These are phyloP conservation scores for Drosophila anceps DNA, from an alignment of 2,888 invertebrate species.

Conservation along the genomic window DNA sequence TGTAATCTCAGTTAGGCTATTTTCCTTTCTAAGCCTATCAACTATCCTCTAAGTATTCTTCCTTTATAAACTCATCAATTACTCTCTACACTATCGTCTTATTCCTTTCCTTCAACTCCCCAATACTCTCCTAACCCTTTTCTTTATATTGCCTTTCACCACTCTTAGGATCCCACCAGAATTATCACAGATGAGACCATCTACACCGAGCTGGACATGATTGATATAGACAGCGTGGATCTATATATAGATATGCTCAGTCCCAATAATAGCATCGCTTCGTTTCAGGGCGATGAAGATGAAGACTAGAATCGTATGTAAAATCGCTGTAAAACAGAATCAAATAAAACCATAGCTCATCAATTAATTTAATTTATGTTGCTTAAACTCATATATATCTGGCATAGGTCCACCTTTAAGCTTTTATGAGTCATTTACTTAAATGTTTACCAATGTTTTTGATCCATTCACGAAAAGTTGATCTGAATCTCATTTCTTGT, in stretches of 20 bases:
- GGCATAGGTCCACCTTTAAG: neutral
- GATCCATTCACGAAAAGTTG: neutral
- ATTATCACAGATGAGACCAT: slow-evolving; percentile 60
- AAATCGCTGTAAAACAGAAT: neutral
- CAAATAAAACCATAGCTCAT: neutral
- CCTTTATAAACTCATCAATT: neutral
- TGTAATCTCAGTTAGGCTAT: no score
- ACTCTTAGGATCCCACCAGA: slow-evolving; percentile 50
- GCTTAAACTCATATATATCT: neutral
- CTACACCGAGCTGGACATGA: slow-evolving; percentile 62
- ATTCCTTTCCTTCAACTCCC: neutral
- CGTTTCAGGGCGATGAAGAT: neutral
- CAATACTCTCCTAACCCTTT: no score
- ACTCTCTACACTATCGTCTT: neutral
- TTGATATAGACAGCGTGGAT: slow-evolving; percentile 63
- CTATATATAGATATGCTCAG: slow-evolving; percentile 65
- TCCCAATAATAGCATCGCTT: neutral
- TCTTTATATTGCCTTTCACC: neutral
- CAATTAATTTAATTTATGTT: neutral
- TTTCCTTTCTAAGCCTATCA: no score
- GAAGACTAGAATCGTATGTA: neutral
- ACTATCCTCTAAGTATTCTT: no score
- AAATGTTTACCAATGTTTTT: neutral
- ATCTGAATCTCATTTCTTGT: neutral
- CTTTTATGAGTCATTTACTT: neutral